A percentile compares a stretch with the other conserved stretches of the same genome.
Conservation (phyloP, 1,140 invertebrate species). For the Trinorchestia longiramus region DNA sequence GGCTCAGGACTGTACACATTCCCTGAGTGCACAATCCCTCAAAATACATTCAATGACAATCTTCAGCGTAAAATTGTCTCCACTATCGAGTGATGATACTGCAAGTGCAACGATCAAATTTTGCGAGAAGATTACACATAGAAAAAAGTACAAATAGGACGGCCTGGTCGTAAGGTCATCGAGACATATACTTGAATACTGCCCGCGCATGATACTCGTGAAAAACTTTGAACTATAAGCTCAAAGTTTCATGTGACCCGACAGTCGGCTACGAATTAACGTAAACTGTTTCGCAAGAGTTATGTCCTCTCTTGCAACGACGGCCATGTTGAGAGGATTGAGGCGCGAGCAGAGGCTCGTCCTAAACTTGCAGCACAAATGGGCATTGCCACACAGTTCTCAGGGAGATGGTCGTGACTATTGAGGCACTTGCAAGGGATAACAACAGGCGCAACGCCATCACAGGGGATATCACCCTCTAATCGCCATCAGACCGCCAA, state of each 20-base stretch:
- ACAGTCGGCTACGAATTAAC: not conserved
- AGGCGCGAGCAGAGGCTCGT: not conserved
- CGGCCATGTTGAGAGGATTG: not conserved
- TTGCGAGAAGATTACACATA: too few species aligned
- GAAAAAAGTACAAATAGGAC: too few species aligned
- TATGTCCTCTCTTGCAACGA: not conserved
- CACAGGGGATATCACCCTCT: not conserved
- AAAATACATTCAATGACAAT: too few species aligned
- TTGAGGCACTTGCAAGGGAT: not conserved
- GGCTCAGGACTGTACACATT: too few species aligned
- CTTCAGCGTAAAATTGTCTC: too few species aligned
- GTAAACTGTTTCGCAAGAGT: not conserved
- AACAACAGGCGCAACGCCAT: constrained; percentile 26
- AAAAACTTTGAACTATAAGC: not conserved
- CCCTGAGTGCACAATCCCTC: too few species aligned
- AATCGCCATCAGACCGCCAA: constrained; percentile 6
- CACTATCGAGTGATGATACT: too few species aligned
- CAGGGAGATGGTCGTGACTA: constrained; percentile 29
- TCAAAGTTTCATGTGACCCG: not conserved
- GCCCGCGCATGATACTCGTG: too few species aligned
- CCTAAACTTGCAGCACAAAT: not conserved
- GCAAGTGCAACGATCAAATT: too few species aligned
- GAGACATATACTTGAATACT: too few species aligned
- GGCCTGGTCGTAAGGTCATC: too few species aligned
- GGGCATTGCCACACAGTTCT: not conserved